Conservation (phyloP, 2,797 vertebrate species). For the Melanotaenia pygmaea region DNA sequence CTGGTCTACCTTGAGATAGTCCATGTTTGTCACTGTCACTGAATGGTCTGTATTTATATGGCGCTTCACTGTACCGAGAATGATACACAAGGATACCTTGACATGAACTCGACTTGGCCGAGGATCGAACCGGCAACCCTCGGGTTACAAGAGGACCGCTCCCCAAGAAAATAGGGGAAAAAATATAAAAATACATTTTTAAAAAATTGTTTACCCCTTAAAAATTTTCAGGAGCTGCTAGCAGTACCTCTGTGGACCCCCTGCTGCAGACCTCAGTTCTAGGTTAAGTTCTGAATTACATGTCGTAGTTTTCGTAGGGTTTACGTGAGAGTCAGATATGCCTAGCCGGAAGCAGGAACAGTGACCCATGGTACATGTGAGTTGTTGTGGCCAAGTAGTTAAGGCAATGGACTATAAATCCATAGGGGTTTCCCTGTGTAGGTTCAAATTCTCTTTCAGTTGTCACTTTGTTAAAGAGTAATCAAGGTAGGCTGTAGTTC, state of each 20-base stretch:
- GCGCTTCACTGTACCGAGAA: too few relatives aligned
- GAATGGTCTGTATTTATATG: too few relatives aligned
- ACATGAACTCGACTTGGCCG: too few relatives aligned
- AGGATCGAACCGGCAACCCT: too few relatives aligned
- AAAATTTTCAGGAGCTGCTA: not conserved
- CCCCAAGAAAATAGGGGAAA: not conserved
- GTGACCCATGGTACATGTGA: too few relatives aligned
- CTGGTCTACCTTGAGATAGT: not conserved
- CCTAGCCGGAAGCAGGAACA: not conserved
- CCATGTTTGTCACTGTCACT: too few relatives aligned
- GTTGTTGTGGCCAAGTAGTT: constrained; percentile 83
- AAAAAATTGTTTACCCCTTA: too few relatives aligned
- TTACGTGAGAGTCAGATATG: not conserved
- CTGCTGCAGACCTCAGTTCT: not conserved
- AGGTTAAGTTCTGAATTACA: not conserved
- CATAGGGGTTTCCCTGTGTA: constrained; percentile 83
- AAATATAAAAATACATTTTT: too few relatives aligned
- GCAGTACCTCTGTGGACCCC: too few relatives aligned
- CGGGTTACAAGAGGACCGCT: too few relatives aligned
- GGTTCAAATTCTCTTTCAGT: constrained; percentile 77
- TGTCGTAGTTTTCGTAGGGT: not conserved
- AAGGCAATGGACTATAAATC: constrained; percentile 85
- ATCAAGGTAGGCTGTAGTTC: not conserved
- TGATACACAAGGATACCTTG: too few relatives aligned
- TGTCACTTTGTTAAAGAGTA: not conserved